A percentile compares a stretch with the other conserved stretches of the same genome.
These are phyloP conservation scores for Fregata magnificens DNA, from an alignment of 2,113 vertebrate genomes.

Conservation along the genomic window DNA sequence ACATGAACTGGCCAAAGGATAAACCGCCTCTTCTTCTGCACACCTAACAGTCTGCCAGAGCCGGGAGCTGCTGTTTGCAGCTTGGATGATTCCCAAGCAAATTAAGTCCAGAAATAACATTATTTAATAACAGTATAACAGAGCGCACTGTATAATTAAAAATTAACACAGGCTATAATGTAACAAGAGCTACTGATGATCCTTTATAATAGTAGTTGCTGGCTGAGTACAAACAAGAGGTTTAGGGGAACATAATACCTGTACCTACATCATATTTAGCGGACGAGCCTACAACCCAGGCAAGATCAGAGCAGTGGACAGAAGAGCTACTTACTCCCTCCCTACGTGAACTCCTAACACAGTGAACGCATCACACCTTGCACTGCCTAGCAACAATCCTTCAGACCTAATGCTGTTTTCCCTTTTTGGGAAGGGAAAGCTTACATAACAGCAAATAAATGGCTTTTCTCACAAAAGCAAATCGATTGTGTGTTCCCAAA, in stretches of 20 bases:
- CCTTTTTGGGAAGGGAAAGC: neutral
- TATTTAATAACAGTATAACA: neutral
- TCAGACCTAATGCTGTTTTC: too few relatives aligned
- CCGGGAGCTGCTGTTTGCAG: neutral
- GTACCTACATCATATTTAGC: neutral
- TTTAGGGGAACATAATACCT: neutral
- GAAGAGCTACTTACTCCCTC: neutral
- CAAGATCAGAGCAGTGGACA: neutral
- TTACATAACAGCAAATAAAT: neutral
- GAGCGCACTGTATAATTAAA: neutral
- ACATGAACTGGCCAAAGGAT: neutral
- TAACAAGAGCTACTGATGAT: neutral
- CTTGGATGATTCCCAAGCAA: neutral
- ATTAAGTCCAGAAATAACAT: neutral
- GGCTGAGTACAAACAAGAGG: neutral
- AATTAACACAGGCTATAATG: neutral
- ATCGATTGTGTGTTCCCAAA: neutral
- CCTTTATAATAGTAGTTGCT: neutral
- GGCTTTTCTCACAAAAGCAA: neutral
- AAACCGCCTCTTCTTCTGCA: neutral
- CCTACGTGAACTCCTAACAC: accelerated
- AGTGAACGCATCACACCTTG: too few relatives aligned
- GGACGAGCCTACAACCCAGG: neutral
- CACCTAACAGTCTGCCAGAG: neutral
- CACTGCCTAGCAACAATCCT: neutral